Conservation (phyloP, 2,113 vertebrate species). For the Rhabdornis inornatus region DNA sequence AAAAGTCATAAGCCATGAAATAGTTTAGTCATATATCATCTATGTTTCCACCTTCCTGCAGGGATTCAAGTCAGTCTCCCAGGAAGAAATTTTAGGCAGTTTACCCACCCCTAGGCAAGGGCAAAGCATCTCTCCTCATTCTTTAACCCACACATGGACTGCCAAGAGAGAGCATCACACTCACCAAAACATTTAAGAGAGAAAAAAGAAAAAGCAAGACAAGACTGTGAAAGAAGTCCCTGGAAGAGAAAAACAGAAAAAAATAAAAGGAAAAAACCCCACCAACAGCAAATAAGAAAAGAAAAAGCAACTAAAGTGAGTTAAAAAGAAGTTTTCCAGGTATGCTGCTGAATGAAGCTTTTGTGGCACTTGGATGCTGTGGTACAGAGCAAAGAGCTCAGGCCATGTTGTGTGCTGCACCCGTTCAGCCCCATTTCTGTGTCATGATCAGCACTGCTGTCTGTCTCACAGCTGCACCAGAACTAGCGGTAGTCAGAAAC, state of each 20-base stretch:
- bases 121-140: background rate
- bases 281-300: background rate
- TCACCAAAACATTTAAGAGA: background rate
- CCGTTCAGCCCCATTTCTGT: background rate
- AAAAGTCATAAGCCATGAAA: conserved; percentile 33
- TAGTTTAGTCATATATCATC: background rate
- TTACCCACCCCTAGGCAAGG: background rate
- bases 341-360: background rate
- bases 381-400: background rate
- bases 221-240: background rate
- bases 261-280: accelerated
- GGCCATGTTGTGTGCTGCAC: accelerated
- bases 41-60: background rate
- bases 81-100: background rate
- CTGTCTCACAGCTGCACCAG: background rate
- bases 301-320: background rate
- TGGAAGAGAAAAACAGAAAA: background rate
- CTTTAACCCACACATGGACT: background rate
- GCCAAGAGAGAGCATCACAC: background rate
- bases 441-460: background rate
- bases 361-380: background rate
- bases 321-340: background rate
- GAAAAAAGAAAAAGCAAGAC: background rate
- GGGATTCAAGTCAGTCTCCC: background rate
- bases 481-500: background rate